Conservation (phyloP, 2,113 vertebrate genomes). For the Oceanites oceanicus region DNA sequence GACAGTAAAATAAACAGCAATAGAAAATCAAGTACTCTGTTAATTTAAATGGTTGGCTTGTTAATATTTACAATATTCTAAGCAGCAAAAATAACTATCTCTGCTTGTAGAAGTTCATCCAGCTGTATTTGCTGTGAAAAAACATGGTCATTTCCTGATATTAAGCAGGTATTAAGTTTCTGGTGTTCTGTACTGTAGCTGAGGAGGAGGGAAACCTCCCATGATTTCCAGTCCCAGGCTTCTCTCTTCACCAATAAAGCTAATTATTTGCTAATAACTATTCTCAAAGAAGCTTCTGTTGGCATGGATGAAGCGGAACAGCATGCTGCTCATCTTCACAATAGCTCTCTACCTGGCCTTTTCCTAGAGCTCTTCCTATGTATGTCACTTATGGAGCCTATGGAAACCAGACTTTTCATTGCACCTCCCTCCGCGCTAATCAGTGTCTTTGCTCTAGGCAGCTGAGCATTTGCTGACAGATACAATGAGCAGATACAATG, state of each 20-base stretch:
- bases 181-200: neutral
- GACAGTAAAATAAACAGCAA: neutral
- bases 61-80: neutral
- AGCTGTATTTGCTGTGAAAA: neutral
- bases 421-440: fast-evolving
- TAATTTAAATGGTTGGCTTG: neutral
- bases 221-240: neutral
- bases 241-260: neutral
- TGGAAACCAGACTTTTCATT: neutral
- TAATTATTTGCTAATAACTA: neutral
- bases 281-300: neutral
- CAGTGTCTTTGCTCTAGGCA: neutral
- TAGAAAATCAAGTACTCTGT: neutral
- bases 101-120: neutral
- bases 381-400: neutral
- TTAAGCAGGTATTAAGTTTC: neutral
- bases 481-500: neutral
- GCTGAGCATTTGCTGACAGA: neutral
- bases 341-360: neutral
- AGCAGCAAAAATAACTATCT: neutral
- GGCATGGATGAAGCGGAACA: neutral
- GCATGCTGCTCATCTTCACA: neutral
- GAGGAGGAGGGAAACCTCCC: neutral
- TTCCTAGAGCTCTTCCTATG: neutral
- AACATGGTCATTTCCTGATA: neutral